These are phyloP conservation scores for Bombus haemorrhoidalis DNA, from an alignment of 1,140 invertebrate genomes.

Conservation along the genomic window DNA sequence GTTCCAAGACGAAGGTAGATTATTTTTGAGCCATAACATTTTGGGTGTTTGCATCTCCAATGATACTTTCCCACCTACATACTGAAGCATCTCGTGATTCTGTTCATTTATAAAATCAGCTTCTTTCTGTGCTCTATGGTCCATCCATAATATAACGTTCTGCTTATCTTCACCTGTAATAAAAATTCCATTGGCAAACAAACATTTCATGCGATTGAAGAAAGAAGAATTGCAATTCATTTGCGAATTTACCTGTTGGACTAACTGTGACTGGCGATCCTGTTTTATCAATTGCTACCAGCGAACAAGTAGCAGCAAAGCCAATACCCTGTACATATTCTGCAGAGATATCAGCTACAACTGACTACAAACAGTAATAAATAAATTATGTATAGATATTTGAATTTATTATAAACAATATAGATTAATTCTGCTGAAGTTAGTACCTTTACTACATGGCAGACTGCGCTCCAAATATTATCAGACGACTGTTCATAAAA, in stretches of 20 bases:
- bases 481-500: conserved; percentile 97
- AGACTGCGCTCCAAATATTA: conserved; percentile 93
- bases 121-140: conserved; percentile 94
- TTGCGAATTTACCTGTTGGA: conserved; percentile 83
- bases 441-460: conserved; percentile 87
- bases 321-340: conserved; percentile 91
- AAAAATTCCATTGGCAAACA: background rate
- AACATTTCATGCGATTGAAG: background rate
- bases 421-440: background rate
- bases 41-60: conserved; percentile 98
- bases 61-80: conserved; percentile 95
- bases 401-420: background rate
- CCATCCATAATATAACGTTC: conserved; percentile 98
- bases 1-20: conserved; percentile 88
- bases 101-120: conserved; percentile 92
- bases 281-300: conserved; percentile 91
- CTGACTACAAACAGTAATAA: conserved; percentile 82
- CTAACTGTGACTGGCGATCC: conserved; percentile 90
- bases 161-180: conserved; percentile 85
- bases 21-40: conserved; percentile 95
- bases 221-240: background rate
- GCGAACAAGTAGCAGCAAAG: conserved; percentile 98
- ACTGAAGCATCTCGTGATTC: conserved; percentile 90
- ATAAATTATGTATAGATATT: conserved; percentile 16
- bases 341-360: conserved; percentile 83